Evolutionary conservation across 2,888 invertebrate genomes (phyloP).

Genomic region (Drosophila niveifrons): DNA sequence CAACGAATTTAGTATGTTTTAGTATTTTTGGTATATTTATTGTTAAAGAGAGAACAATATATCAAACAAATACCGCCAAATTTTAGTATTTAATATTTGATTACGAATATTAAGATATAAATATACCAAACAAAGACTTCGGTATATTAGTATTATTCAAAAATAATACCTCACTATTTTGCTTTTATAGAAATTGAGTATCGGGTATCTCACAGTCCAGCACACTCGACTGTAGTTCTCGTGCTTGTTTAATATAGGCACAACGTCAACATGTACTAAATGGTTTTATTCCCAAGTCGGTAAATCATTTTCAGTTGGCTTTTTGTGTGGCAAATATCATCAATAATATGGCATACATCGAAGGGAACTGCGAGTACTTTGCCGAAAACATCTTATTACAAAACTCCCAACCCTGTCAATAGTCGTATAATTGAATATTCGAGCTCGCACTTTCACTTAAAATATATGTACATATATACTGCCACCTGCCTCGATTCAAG

Average conservation of each 20-base stretch:
- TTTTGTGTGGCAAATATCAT: background rate
- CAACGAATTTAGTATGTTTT: no score
- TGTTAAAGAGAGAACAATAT: no score
- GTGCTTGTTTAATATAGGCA: constrained; percentile 2
- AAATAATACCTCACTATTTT: no score
- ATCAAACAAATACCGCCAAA: no score
- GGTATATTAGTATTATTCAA: no score
- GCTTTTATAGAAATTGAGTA: no score
- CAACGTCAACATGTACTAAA: background rate
- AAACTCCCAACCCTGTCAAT: background rate
- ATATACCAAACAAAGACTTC: no score
- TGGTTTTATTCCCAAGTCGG: constrained; percentile 9
- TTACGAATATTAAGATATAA: no score
- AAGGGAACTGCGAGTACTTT: background rate
- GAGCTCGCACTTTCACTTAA: background rate
- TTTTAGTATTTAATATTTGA: no score
- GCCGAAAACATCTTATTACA: background rate
- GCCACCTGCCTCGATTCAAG: constrained; percentile 3
- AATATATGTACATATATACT: background rate
- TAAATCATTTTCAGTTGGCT: background rate
- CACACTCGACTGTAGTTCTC: no score
- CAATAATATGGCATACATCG: background rate
- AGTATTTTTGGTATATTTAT: no score
- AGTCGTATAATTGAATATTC: background rate
- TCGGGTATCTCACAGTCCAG: no score